phyloP scores from a whole-genome alignment of 2,888 invertebrate species.

The Andrena chrysosceles region DNA sequence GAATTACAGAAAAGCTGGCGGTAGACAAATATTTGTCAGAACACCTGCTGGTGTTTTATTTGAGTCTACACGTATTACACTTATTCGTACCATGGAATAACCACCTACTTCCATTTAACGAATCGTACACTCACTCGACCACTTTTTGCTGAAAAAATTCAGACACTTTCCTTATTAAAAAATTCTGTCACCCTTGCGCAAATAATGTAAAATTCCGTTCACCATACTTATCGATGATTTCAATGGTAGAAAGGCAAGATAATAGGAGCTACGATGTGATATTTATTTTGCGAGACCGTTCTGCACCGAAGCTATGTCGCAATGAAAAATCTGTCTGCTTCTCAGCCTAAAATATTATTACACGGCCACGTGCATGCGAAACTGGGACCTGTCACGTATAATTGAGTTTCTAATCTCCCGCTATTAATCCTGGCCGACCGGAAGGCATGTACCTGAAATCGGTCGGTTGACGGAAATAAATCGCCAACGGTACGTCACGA shows the following conservation, averaged over 20 bases:
- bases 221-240: not conserved
- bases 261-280: not conserved
- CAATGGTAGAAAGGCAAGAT: not conserved
- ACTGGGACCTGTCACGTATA: slow-evolving; percentile 60
- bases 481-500: slow-evolving; percentile 64
- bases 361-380: slow-evolving; percentile 47
- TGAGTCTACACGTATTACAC: no score
- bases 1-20: no score
- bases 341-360: slow-evolving; percentile 56
- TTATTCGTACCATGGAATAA: no score
- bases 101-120: no score
- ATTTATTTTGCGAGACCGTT: not conserved
- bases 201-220: not conserved
- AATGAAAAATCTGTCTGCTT: slow-evolving; percentile 39
- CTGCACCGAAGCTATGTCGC: not conserved
- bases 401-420: slow-evolving; percentile 71
- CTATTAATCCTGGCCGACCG: slow-evolving; percentile 63
- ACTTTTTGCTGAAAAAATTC: no score
- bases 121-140: no score
- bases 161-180: no score
- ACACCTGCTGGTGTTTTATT: no score
- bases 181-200: no score
- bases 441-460: slow-evolving; percentile 62
- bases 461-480: slow-evolving; percentile 64
- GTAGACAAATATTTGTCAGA: no score